Conservation (phyloP, 2,113 vertebrate species). For the Hyperoodon ampullatus region DNA sequence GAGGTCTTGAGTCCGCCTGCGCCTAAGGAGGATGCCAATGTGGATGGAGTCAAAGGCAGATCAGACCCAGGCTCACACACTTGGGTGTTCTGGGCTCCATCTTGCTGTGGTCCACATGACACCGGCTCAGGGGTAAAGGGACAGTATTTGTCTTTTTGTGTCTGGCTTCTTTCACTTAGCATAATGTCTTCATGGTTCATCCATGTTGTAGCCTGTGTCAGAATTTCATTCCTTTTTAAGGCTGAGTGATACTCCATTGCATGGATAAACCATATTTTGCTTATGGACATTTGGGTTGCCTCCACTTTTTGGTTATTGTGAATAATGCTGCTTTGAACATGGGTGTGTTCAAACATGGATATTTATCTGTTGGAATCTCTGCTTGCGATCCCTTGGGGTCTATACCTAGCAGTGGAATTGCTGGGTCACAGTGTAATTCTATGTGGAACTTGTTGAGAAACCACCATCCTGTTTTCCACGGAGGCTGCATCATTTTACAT, state of each 20-base stretch:
- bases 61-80: neutral
- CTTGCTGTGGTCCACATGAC: neutral
- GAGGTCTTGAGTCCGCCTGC: neutral
- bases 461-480: neutral
- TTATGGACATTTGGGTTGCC: neutral
- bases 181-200: neutral
- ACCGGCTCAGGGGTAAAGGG: neutral
- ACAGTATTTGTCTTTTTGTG: neutral
- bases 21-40: neutral
- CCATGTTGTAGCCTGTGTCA: neutral
- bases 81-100: neutral
- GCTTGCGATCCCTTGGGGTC: neutral
- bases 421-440: neutral
- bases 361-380: neutral
- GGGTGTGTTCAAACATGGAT: neutral
- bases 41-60: conserved; percentile 2
- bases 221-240: neutral
- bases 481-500: neutral
- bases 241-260: neutral
- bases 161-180: neutral
- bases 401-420: neutral
- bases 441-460: neutral
- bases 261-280: neutral
- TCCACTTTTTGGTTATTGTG: neutral
- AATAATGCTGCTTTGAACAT: neutral